A percentile compares a stretch with the other conserved stretches of the same genome.
Evolutionary conservation across 2,113 vertebrate species (phyloP).

Genomic region (Azemiops feae): DNA sequence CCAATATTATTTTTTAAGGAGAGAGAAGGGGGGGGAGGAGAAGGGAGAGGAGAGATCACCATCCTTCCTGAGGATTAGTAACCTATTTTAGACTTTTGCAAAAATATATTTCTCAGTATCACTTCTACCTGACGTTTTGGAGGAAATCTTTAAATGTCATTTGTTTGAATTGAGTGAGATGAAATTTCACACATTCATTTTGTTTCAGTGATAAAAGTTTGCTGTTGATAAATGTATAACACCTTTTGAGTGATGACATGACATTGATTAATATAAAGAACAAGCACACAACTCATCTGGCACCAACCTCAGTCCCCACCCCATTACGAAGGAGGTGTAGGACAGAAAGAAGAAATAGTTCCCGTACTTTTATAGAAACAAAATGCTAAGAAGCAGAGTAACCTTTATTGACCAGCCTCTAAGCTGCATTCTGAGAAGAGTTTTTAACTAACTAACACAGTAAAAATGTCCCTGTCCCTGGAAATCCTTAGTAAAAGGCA

Average conservation of each 20-base stretch:
- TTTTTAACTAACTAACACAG: background rate
- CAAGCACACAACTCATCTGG: background rate
- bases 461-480: background rate
- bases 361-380: background rate
- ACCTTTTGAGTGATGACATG: background rate
- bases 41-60: background rate
- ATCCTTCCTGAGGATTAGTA: background rate
- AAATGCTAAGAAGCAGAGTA: background rate
- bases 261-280: background rate
- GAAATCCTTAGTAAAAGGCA: background rate
- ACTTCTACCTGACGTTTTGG: background rate
- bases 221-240: background rate
- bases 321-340: background rate
- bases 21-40: background rate
- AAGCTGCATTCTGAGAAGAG: background rate
- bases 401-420: background rate
- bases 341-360: background rate
- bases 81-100: slow-evolving; percentile 21
- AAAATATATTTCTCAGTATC: background rate
- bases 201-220: background rate
- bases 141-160: background rate
- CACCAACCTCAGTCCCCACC: background rate
- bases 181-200: background rate
- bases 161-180: background rate
- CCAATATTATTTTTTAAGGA: background rate